Evolutionary conservation across 2,797 vertebrate genomes (phyloP), one percentile per base, ranked within the genome.

Genomic region (Mionectes olivaceus): DNA sequence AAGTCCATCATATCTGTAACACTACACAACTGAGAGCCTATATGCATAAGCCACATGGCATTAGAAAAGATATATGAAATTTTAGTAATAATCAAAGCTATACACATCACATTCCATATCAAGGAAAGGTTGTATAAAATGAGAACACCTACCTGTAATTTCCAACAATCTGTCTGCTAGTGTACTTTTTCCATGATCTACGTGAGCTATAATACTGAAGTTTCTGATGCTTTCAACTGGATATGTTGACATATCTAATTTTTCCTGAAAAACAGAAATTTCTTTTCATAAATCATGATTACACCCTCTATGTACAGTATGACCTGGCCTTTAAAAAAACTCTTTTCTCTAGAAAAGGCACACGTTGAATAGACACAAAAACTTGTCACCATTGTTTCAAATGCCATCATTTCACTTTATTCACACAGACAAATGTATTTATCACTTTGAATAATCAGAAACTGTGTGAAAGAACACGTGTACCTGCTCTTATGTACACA

Each of bases 161-260:
- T 99, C 99, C 94, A 99, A 71, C 30, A 99, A 96, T 63, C 99
- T 98, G 97, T 99, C 99, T 52, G 99, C 99, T 87, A 99, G 94
- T 8, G 99, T 99, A 96, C 99, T 99, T 98, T 99, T 99, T n/a
- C 99, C 99, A 93, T 99, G 99, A 96, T 99, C 99, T 75, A 99
- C 99, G 7, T 99, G 99, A 83, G 99, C 99, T 71, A 99, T 98
- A 94, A 99, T 99, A 96, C 99, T 98, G 95, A 99, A 99, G 97
- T 99, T 99, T 82, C 99, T 98, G 97, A 99, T 99, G 95, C 96
- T 98, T 89, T 99, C 99, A 82, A 97, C 98, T 52, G 99, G 98
- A 90, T 99, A 99, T 19, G 71, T 85, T 2, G 99, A 99, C 97
- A 99, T 97, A 96, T 99, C 99, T 46, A 98, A 23, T 27, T 91